Evolutionary conservation across 2,113 vertebrate species (phyloP), one percentile per base, ranked within the genome.

Genomic region (Phrynosoma platyrhinos): DNA sequence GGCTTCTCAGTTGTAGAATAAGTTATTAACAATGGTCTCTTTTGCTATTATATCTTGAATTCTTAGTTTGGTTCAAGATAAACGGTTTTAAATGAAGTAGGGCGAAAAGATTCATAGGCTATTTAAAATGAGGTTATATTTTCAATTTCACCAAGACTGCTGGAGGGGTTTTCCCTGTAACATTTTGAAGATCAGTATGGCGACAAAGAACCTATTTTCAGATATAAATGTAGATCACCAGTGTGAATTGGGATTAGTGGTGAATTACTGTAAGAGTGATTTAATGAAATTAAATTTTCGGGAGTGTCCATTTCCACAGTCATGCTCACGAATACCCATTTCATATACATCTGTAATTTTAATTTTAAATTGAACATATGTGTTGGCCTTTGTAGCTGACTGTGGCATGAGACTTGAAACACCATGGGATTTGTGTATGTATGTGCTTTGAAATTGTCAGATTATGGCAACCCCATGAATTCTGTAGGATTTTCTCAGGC

Each of bases 31-130:
- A 21, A 5, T n/a, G 18, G 6, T 88, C 53, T 12, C 30, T 36
- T 47, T 2, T 42, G 25, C 0, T 36, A 53, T 88, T 36, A 47
- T 83, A 77, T 77, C 77, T 58, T 90, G 84, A 75, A 76, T 21
- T 76, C 72, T 88, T 83, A 82, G 72, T 79, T 68, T 72, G 20
- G 40, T 20, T 78, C 36, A 79, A 36, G 20, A 86, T 90, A 90
- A 82, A 87, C 79, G 91, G 80, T 4, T 81, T 85, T 86, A 40
- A 77, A 42, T 40, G 32, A 80, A 58, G 27, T 72, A 27, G 8
- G 16, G 12, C 2, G 7, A 3, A 25, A 18, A 7, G 16, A 14
- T 21, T 12, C 4, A 86, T 68, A 42, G 30, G 64, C 20, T 4
- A 64, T 27, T 66, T 82, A 64, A 64, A 82, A 5, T 23, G 9